Evolutionary conservation across 1,140 invertebrate genomes (phyloP), one percentile per base, ranked within the genome.

Genomic region (Drosophila lini): DNA sequence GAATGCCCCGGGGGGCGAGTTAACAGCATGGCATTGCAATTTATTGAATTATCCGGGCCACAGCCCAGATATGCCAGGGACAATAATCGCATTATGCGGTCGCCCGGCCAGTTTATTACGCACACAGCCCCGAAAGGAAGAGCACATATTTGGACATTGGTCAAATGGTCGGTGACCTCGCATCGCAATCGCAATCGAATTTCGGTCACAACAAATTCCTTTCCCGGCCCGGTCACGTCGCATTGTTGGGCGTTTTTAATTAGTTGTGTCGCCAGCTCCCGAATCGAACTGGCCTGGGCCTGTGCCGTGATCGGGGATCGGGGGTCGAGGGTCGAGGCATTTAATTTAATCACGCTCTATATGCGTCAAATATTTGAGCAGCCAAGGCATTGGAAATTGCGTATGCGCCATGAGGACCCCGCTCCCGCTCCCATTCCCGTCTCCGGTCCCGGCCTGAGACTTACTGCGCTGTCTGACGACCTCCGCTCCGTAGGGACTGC

Each of bases 341-440:
- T 55, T 85, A 85, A 85, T 85, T 85, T 85, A 85, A 85, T 85
- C 81, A 85, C 82, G 78, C 83, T 59, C 70, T 67, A 63, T 88
- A 88, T 88, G 83, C 79, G 70, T 71, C 82, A 85, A 86, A 85
- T 85, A 85, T 85, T 85, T 85, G 75, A 81, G 83, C 55, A 57
- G 63, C 48, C 48, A 57, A 84, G 60, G 59, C 75, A 80, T 76
- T 82, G 67, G 74, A 81, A 86, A 85, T 85, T 86, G 79, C 79
- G 82, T 86, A 86, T 86, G 60, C 82, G 65, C 76, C 80, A 77
- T 77, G 80, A 80, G 76, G 76, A 61, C 75, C 34, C 19, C 28
- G 4, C 5, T 15, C 38, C 40, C 38, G 38, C 2, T 7, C 15
- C 31, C 31, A 9, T 10, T 47, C 22, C 44, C 22, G 2, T 11